Evolutionary conservation across 2,113 vertebrate species (phyloP), one percentile per base, ranked within the genome.

Genomic region (Orientallactaga bullata): DNA sequence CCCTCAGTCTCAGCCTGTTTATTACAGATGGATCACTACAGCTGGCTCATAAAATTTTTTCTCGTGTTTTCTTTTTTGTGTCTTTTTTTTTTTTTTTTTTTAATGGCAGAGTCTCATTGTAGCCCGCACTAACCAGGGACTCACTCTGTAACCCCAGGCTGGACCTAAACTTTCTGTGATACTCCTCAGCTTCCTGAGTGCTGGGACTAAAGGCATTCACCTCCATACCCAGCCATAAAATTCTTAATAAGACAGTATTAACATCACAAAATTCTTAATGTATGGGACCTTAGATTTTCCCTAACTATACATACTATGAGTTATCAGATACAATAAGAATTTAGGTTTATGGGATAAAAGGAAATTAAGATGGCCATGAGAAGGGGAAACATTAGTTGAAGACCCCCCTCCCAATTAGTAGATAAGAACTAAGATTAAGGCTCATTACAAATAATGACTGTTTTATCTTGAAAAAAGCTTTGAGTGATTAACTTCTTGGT

Each of bases 401-500:
- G 32, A 82, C 28, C 55, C 26, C 85, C 39, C 12, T 81, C 71
- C 37, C 65, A 47, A 71, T 3, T 66, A 35, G 37, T 83, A 85
- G 42, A 37, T 76, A 61, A 74, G 55, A 87, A 58, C 69, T 18
- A 74, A 58, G 2, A 74, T 74, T 86, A 5, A 5, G 6, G n/a
- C 55, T 85, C 55, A 28, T 63, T 95, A 55, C 13, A 95, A 7
- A 30, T 69, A 30, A 15, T 88, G 23, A 85, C 89, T 82, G 20
- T 90, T 9, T 95, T 90, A 61, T 79, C 20, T 92, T 89, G 18
- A 60, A 79, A 88, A 88, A 90, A 21, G 15, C 78, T 95, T 93
- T 95, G 82, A 55, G 47, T 90, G 82, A 85, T 83, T 94, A 92
- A 89, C 63, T 60, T 95, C 8, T 85, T 91, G 23, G 0, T 88